Base-by-base conservation (phyloP, 2,888 invertebrate genomes). In the Lasius platythorax region DNA sequence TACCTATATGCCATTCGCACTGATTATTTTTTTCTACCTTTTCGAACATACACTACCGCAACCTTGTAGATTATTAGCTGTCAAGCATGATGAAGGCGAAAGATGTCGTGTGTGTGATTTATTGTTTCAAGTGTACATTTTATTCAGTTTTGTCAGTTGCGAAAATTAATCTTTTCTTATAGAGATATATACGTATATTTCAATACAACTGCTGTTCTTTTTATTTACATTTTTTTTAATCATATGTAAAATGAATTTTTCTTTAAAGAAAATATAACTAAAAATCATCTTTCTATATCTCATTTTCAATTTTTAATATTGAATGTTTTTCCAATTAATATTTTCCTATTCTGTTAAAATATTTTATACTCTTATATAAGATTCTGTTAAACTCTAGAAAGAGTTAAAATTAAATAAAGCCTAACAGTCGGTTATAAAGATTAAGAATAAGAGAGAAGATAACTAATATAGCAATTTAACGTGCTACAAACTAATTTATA, bases 41-140 rank as follows among this genome's bases (percentile, higher is more conserved):
- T 63, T 18, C 74, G 46, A 73, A 40, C 23, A 23, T 9, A n/a
- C 15, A 23, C 12, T 53, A 53, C 8, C 18, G 23, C 43, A 73
- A 79, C 58, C 74, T 81, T 81, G 58, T 33, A 74, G 46, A 81
- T 81, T 73, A 61, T 28, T 73, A 12, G 56, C 30, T 58, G 74
- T 61, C 33, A 37, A 33, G 58, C 74, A 46, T 30, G 53, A 66
- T 43, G 30, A 70, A 78, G 28, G 23, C 9, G 6, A 61, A 81
- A 12, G 40, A 58, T 23, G 33, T 33, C 23, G 23, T 23, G 23
- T 23, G 23, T 18, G 6, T 79, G 23, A 79, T 81, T 81, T 73
- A 81, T 81, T 73, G 43, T 61, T 18, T 18, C 18, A 0, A 23
- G 18, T 5, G 23, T 61, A 4, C 0, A 58, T 61, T 72, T 61